Base-by-base conservation (phyloP, 2,888 invertebrate genomes). In the Stictocephala bisonia region DNA sequence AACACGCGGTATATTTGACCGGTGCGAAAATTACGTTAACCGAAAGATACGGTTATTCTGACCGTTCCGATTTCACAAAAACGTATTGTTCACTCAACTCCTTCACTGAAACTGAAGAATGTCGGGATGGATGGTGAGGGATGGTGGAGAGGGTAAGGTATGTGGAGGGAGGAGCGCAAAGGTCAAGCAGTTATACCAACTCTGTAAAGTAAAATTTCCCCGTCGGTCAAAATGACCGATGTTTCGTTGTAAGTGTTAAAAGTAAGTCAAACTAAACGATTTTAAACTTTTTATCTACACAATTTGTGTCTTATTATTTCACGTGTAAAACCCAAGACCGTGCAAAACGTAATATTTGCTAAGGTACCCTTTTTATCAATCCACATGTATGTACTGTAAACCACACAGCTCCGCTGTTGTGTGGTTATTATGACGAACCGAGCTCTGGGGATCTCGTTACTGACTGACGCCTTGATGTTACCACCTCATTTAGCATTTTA, bases 141-240 rank as follows among this genome's bases (percentile, higher is more conserved):
- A 6, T 51, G 24, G 24, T 9, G 3, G 24, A 56, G 24, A n/a
- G 56, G 56, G 56, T 56, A 22, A 56, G 56, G 56, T 22, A 56
- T 56, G 26, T 56, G 56, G 56, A 20, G 56, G 24, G 31, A 58
- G 58, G 58, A 58, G 31, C 31, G 58, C 58, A 26, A 58, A 58
- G 58, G 58, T 58, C 58, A 58, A 58, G 58, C 29, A 27, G 26
- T n/a, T 29, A 15, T 58, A 58, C 29, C 58, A 58, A 58, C 18
- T 29, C 31, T 31, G 31, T 29, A n/a, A 29, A 58, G 13, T 58
- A 58, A 58, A 58, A 58, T 29, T 58, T 58, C 11, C 27, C 58
- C n/a, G 18, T 58, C 58, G 58, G 29, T 58, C 58, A 58, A 58
- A 29, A 31, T 58, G 58, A 58, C 58, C 58, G 58, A 58, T 58